Percentiles rank a stretch among this genome's conserved stretches.
These are phyloP conservation scores for Leucophenga varia DNA, from an alignment of 1,140 invertebrate species.

Conservation along the genomic window DNA sequence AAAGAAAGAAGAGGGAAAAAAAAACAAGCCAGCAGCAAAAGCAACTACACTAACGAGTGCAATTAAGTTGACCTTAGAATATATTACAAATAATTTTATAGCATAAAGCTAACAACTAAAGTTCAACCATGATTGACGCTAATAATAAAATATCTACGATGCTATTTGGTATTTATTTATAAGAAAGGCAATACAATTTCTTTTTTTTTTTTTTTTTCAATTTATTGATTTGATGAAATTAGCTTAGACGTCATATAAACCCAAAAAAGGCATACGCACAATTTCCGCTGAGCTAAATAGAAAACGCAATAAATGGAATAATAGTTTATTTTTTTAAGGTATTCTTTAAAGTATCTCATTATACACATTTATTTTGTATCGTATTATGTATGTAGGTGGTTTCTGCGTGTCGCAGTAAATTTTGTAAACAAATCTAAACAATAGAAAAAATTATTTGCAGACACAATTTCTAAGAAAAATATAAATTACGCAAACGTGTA, in stretches of 20 bases:
- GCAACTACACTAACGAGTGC: conserved; percentile 18
- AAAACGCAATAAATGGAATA: too few relatives aligned
- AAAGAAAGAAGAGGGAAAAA: conserved; percentile 1
- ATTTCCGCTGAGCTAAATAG: too few relatives aligned
- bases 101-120: background rate
- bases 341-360: too few relatives aligned
- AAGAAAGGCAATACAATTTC: conserved; percentile 1
- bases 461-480: too few relatives aligned
- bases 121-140: background rate
- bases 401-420: too few relatives aligned
- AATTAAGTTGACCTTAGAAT: conserved; percentile 29
- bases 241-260: conserved; percentile 5
- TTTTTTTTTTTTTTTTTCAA: background rate
- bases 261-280: too few relatives aligned
- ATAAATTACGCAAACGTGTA: too few relatives aligned
- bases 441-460: too few relatives aligned
- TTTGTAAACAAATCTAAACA: too few relatives aligned
- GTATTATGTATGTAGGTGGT: too few relatives aligned
- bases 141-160: conserved; percentile 11
- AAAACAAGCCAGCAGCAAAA: background rate
- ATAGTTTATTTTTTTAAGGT: too few relatives aligned
- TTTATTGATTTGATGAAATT: conserved; percentile 1
- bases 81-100: conserved; percentile 16
- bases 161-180: conserved; percentile 15
- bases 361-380: too few relatives aligned